Base-by-base conservation (phyloP, 2,888 invertebrate species). In the Keiferia lycopersicella region DNA sequence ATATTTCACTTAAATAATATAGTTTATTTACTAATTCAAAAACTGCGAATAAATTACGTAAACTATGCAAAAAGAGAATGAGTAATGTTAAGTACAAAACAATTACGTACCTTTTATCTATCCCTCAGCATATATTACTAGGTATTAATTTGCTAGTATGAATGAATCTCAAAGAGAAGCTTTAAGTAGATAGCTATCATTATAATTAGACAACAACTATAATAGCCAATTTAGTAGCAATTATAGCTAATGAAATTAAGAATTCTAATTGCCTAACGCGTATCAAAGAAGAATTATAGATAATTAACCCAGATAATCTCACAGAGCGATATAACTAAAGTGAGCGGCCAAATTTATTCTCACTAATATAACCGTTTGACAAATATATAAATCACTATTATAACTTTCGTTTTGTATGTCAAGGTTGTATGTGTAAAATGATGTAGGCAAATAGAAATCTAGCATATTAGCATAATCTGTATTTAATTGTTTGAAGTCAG, bases 381-480 rank as follows among this genome's bases (percentile, higher is more conserved):
- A 74, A 73, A 77, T 75, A 71, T 72, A 75, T 76, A 73, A 71
- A 73, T 74, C 72, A 73, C 72, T 67, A 68, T 69, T 68, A 70
- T 71, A 66, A 67, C 69, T 69, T 58, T 58, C 58, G 39, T 60
- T 75, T 71, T 68, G 65, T 82, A 57, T 61, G 83, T 79, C 85
- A 85, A 84, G 84, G 85, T 68, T 73, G 66, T 71, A 68, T 68
- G 65, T 64, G 67, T 61, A 68, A 66, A 68, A 70, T 67, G 63
- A 74, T 67, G 74, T 77, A 77, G 67, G 67, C 65, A 69, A 72
- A 72, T 74, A 76, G 73, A 79, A 77, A 73, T 75, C 69, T 63
- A 66, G 64, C 65, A 71, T n/a, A n/a, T 83, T 84, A 80, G 78
- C 81, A 84, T 84, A 84, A 83, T 79, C 74, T 77, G 70, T 77